These are phyloP conservation scores for Scylla paramamosain DNA, from an alignment of 1,140 invertebrate genomes.

Conservation along the genomic window DNA sequence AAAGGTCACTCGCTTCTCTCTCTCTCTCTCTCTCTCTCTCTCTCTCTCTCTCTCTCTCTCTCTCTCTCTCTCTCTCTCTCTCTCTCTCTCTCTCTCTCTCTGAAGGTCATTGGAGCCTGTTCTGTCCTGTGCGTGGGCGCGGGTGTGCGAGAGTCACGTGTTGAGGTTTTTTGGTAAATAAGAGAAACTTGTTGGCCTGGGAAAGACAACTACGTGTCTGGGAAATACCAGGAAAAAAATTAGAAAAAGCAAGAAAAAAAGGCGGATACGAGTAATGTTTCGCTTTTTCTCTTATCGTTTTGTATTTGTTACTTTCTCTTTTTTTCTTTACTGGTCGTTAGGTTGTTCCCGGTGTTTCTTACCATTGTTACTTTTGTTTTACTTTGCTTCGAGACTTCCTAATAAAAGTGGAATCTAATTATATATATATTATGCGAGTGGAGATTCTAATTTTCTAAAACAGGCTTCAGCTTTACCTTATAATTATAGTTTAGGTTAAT, in stretches of 20 bases:
- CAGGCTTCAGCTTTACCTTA: too few relatives aligned
- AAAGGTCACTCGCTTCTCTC: too few relatives aligned
- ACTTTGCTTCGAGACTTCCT: too few relatives aligned
- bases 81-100: constrained; percentile 20
- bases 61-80: neutral
- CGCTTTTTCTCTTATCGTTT: neutral
- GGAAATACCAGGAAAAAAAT: neutral
- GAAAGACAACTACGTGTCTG: neutral
- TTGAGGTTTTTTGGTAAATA: neutral
- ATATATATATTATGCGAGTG: too few relatives aligned
- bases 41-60: too few relatives aligned
- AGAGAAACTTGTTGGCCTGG: neutral
- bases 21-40: too few relatives aligned
- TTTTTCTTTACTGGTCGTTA: neutral
- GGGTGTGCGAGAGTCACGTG: neutral
- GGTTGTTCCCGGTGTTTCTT: too few relatives aligned
- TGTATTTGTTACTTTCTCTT: neutral
- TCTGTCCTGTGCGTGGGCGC: neutral
- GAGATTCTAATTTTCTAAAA: too few relatives aligned
- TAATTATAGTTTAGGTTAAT: too few relatives aligned
- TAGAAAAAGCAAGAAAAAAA: neutral
- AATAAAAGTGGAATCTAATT: too few relatives aligned
- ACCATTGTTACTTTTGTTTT: too few relatives aligned
- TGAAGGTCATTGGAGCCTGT: neutral
- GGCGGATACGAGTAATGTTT: neutral